phyloP scores from a whole-genome alignment of 1,140 invertebrate genomes.

The Lordiphosa collinella region DNA sequence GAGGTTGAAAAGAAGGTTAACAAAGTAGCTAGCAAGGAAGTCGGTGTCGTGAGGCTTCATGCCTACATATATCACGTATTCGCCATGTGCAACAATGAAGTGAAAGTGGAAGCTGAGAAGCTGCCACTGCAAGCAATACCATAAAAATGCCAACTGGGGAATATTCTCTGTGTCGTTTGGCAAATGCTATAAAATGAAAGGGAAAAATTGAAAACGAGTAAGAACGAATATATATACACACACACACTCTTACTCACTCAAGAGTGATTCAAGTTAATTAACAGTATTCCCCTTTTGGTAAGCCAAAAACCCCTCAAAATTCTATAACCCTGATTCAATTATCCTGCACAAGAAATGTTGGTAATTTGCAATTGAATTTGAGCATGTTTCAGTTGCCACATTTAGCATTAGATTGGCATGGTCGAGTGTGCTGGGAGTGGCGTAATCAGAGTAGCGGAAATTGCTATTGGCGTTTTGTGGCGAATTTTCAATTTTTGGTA shows the following conservation, averaged over 20 bases:
- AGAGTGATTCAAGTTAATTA: constrained; percentile 28
- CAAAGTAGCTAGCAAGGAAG: constrained; percentile 56
- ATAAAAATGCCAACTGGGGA: constrained; percentile 47
- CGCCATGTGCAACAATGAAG: constrained; percentile 67
- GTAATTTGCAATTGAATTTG: constrained; percentile 1
- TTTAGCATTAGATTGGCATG: not conserved
- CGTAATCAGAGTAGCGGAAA: constrained; percentile 29
- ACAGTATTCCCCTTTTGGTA: constrained; percentile 3
- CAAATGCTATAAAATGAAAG: constrained; percentile 67
- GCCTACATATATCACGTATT: constrained; percentile 56
- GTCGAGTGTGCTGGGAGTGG: constrained; percentile 6
- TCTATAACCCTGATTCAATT: constrained; percentile 2
- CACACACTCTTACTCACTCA: not conserved
- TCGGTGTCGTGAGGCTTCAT: not conserved
- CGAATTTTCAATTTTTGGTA: constrained; percentile 6
- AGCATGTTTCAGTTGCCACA: constrained; percentile 5
- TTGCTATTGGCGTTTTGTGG: constrained; percentile 31
- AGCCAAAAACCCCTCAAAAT: not conserved
- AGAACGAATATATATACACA: constrained; percentile 11
- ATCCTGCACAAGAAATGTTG: not conserved
- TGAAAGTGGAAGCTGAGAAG: constrained; percentile 33
- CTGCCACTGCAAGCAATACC: constrained; percentile 32
- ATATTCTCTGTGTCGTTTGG: constrained; percentile 25
- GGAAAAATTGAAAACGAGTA: constrained; percentile 57
- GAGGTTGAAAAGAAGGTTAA: constrained; percentile 11